A percentile compares a stretch with the other conserved stretches of the same genome.
Conservation (phyloP, 2,797 vertebrate species). For the Phalanger gymnotis region DNA sequence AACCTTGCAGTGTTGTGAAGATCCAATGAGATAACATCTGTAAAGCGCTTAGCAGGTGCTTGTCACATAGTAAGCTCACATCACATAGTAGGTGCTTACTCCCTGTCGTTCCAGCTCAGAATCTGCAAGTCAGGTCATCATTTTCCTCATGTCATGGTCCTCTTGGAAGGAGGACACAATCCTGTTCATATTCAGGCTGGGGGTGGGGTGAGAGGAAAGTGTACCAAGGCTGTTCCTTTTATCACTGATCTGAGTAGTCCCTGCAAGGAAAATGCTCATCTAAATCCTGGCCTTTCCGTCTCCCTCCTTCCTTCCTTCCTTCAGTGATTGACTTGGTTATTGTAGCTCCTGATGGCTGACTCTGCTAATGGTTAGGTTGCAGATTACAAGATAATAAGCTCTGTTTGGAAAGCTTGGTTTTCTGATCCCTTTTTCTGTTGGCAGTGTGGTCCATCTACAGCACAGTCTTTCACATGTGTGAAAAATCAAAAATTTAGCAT, state of each 20-base stretch:
- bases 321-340: neutral
- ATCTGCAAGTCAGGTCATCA: too few species aligned
- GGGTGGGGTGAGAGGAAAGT: too few species aligned
- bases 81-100: neutral
- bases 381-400: constrained; percentile 60
- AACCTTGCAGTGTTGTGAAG: neutral
- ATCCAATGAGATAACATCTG: neutral
- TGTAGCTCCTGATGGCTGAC: constrained; percentile 8
- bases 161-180: too few species aligned
- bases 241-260: neutral
- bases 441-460: constrained; percentile 40
- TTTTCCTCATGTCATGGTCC: too few species aligned
- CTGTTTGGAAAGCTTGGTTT: constrained; percentile 42
- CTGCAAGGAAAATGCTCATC: constrained; percentile 36
- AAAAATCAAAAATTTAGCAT: constrained; percentile 56
- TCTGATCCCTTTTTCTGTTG: constrained; percentile 60
- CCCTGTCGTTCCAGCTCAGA: neutral
- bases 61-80: too few species aligned
- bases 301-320: neutral
- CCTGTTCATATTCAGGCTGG: neutral
- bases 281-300: neutral
- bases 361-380: constrained; percentile 6
- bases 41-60: neutral
- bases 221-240: neutral
- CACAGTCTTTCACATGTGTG: neutral